Base-by-base conservation (phyloP, 2,888 invertebrate genomes). In the Cyrtodaria siliqua region DNA sequence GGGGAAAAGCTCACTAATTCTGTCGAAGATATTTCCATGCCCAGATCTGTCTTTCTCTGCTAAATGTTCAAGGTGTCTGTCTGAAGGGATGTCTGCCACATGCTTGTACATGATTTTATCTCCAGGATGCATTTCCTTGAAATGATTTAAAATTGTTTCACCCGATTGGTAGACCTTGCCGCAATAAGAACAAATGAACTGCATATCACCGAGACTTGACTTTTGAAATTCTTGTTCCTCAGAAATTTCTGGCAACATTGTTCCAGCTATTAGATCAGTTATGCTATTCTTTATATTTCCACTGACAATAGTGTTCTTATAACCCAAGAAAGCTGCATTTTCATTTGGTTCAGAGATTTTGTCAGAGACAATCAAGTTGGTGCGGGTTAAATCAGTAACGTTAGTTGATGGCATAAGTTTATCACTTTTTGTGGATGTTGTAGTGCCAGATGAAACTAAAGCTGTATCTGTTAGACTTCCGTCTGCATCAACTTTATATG, bases 161-260 rank as follows among this genome's bases (percentile, higher is more conserved):
- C 85, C 83, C 23, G 80, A 75, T 27, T 53, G 57, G 40, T 63
- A 74, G n/a, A 66, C 78, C 47, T 82, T 78, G 33, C 86, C 83
- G 74, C 89, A 90, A 18, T 87, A 59, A 14, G 83, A 82, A 70
- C 89, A 89, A 42, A 85, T 77, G 64, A 83, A 89, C 38, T 87
- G 71, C 16, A 84, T 26, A 29, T 56, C 47, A 27, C 18, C 2
- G 6, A 16, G 16, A n/a, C 26, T 29, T 53, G 16, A 6, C 20
- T 44, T 44, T 38, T 8, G 8, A 16, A 38, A 38, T 8, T 8
- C 6, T 4, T 8, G 33, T 33, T 33, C 12, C 33, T 33, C 33
- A 12, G 33, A 33, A 8, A 33, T 33, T 8, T 33, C 33, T 33
- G 33, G 4, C 33, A 33, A 33, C 4, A 8, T 33, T 12, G 12